phyloP scores from a whole-genome alignment of 1,140 invertebrate species.

The Lordiphosa clarofinis region DNA sequence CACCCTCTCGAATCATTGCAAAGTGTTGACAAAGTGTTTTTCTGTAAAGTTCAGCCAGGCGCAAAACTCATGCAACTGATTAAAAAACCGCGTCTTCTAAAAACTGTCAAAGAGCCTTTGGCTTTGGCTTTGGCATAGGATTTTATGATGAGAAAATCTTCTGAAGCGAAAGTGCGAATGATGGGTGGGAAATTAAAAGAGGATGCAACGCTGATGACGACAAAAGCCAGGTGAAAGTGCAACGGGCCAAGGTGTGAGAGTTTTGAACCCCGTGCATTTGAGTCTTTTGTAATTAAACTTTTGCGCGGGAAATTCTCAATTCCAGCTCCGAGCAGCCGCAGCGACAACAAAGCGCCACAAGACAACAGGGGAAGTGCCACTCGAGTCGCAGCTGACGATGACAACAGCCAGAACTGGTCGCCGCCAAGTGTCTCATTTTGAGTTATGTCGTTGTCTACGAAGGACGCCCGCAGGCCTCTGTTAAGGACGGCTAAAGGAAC shows the following conservation, averaged over 20 bases:
- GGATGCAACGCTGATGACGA: constrained; percentile 25
- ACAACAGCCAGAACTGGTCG: constrained; percentile 15
- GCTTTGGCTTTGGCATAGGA: constrained; percentile 21
- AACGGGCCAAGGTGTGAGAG: constrained; percentile 11
- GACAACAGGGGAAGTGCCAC: constrained; percentile 30
- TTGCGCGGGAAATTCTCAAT: constrained; percentile 45
- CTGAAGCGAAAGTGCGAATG: constrained; percentile 59
- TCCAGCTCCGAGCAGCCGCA: constrained; percentile 46
- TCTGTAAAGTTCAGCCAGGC: constrained; percentile 52
- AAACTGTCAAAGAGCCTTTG: constrained; percentile 58
- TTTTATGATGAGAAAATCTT: constrained; percentile 71
- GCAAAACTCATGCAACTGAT: constrained; percentile 64
- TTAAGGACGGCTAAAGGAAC: constrained; percentile 22
- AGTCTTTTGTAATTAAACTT: constrained; percentile 71
- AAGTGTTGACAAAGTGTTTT: constrained; percentile 45
- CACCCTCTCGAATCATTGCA: constrained; percentile 1
- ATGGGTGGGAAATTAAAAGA: constrained; percentile 58
- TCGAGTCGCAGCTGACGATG: constrained; percentile 22
- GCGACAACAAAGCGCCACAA: constrained; percentile 38
- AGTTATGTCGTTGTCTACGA: constrained; percentile 32
- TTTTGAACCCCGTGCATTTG: constrained; percentile 32
- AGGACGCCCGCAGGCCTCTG: constrained; percentile 20
- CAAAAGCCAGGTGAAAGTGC: constrained; percentile 54
- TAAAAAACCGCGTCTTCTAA: constrained; percentile 58
- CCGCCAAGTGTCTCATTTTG: constrained; percentile 60